phyloP scores from a whole-genome alignment of 2,113 vertebrate species.

The human region GRCh38 chr2:188201001-188201500 shows the following conservation, averaged over 20 bases:
- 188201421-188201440: background rate
- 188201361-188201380: background rate
- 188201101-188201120: background rate
- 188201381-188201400: background rate
- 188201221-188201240: background rate
- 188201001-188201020: background rate
- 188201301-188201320: background rate
- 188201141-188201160: background rate
- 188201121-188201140: background rate
- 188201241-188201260: background rate
- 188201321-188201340: background rate
- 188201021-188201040: background rate
- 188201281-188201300: background rate
- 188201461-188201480: background rate
- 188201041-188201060: background rate
- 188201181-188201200: too few relatives aligned
- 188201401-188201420: background rate
- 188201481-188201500: conserved; percentile 4
- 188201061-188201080: background rate
- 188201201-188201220: background rate
- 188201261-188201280: background rate
- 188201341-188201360: background rate
- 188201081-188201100: background rate
- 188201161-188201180: background rate
- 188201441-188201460: background rate